Evolutionary conservation across 2,113 vertebrate species (phyloP).

Genomic region (Sciurus niger): DNA sequence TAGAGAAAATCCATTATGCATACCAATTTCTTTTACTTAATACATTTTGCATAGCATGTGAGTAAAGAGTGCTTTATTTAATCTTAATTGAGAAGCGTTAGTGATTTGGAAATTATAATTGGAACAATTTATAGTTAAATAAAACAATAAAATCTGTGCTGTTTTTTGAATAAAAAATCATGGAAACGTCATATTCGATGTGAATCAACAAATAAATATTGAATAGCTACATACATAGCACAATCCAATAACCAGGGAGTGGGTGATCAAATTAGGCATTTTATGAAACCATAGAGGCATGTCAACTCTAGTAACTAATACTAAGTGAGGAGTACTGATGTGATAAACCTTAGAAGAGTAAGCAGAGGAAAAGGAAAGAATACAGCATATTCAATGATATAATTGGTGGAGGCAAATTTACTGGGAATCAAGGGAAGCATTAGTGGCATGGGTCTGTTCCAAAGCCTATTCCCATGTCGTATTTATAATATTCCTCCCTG

Average conservation of each 20-base stretch:
- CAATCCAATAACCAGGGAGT: background rate
- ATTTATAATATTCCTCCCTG: background rate
- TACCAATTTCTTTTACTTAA: slow-evolving; percentile 23
- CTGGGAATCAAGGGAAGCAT: background rate
- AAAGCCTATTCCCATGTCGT: background rate
- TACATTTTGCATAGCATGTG: background rate
- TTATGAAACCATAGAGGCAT: slow-evolving; percentile 23
- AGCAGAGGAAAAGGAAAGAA: background rate
- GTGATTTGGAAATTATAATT: slow-evolving; percentile 43
- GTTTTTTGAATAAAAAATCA: background rate
- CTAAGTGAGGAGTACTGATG: background rate
- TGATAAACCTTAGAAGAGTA: slow-evolving; percentile 28
- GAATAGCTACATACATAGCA: background rate
- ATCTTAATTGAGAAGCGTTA: slow-evolving; percentile 53
- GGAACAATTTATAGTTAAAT: slow-evolving; percentile 34
- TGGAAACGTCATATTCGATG: background rate
- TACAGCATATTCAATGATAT: background rate
- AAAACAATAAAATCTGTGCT: background rate
- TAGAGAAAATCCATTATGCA: slow-evolving; percentile 38
- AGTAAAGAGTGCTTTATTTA: slow-evolving; percentile 54
- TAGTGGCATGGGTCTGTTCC: accelerated
- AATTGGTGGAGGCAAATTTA: background rate
- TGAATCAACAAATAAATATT: background rate
- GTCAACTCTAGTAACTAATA: slow-evolving; percentile 14
- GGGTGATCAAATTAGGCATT: slow-evolving; percentile 39